These are phyloP conservation scores for Eustalomyia histrio DNA, from an alignment of 2,888 invertebrate species.

Conservation along the genomic window DNA sequence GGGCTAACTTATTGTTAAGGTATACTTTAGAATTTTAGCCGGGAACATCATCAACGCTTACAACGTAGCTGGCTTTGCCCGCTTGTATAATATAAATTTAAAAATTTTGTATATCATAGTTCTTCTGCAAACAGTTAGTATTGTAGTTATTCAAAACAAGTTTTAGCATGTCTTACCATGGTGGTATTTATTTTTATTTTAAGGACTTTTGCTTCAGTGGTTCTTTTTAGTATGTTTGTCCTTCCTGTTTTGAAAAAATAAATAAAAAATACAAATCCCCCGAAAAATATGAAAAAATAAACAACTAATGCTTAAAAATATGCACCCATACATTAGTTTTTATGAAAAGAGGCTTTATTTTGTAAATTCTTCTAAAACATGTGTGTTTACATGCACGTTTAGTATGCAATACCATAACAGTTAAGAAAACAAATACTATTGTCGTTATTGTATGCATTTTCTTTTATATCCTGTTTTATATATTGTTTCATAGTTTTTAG, in stretches of 20 bases:
- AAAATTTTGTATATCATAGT: background rate
- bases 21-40: too few relatives aligned
- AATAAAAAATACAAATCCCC: slow-evolving; percentile 51
- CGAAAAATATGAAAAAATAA: slow-evolving; percentile 23
- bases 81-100: slow-evolving; percentile 44
- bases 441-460: background rate
- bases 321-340: slow-evolving; percentile 30
- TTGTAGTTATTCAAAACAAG: background rate
- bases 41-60: too few relatives aligned
- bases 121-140: background rate
- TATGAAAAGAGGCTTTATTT: slow-evolving; percentile 48
- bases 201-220: slow-evolving; percentile 57
- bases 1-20: too few relatives aligned
- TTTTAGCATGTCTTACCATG: background rate
- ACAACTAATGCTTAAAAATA: slow-evolving; percentile 28
- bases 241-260: slow-evolving; percentile 47
- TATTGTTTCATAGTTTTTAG: background rate
- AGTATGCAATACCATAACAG: slow-evolving; percentile 1
- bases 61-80: too few relatives aligned
- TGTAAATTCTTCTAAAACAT: slow-evolving; percentile 40
- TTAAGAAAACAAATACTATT: slow-evolving; percentile 22
- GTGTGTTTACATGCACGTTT: slow-evolving; percentile 37
- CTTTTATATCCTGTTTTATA: slow-evolving; percentile 19
- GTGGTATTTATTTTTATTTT: slow-evolving; percentile 33
- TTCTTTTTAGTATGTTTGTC: slow-evolving; percentile 38